Percentiles rank a stretch among this genome's conserved stretches.
Evolutionary conservation across 2,888 invertebrate genomes (phyloP).

Genomic region (Aspidiotus destructor): DNA sequence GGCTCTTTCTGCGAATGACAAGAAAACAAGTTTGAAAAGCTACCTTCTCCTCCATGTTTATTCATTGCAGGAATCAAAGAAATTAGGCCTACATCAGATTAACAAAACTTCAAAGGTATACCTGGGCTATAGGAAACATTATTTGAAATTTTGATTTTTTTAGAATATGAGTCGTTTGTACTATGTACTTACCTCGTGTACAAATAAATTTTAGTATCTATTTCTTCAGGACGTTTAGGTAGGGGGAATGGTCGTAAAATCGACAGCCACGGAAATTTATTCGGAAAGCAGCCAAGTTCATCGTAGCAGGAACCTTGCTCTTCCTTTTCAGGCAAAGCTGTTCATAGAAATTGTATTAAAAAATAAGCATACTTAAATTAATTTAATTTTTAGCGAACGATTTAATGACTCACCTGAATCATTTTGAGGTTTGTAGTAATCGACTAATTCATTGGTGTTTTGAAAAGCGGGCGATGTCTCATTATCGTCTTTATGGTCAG

Average conservation of each 20-base stretch:
- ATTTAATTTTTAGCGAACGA: not conserved
- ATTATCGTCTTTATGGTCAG: too few species aligned
- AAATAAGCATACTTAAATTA: not conserved
- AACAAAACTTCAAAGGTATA: too few species aligned
- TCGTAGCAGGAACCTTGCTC: conserved; percentile 40
- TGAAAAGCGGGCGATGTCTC: too few species aligned
- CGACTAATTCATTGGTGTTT: too few species aligned
- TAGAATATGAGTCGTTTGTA: too few species aligned
- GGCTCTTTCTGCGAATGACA: conserved; percentile 33
- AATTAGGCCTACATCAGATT: too few species aligned
- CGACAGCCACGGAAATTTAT: conserved; percentile 42
- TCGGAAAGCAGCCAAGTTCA: conserved; percentile 42
- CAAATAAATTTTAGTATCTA: conserved; percentile 41
- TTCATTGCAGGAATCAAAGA: too few species aligned
- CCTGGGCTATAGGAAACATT: too few species aligned
- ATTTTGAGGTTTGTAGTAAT: too few species aligned
- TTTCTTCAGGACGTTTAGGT: conserved; percentile 40
- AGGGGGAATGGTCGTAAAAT: conserved; percentile 41
- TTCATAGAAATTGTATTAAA: not conserved
- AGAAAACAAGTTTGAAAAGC: too few species aligned
- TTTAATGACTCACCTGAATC: not conserved
- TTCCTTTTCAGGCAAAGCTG: not conserved
- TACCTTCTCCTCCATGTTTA: too few species aligned
- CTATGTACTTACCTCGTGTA: conserved; percentile 40
- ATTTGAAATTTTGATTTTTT: too few species aligned